These are phyloP conservation scores for Cacoxenus indagator DNA, from an alignment of 2,888 invertebrate species.

Conservation along the genomic window DNA sequence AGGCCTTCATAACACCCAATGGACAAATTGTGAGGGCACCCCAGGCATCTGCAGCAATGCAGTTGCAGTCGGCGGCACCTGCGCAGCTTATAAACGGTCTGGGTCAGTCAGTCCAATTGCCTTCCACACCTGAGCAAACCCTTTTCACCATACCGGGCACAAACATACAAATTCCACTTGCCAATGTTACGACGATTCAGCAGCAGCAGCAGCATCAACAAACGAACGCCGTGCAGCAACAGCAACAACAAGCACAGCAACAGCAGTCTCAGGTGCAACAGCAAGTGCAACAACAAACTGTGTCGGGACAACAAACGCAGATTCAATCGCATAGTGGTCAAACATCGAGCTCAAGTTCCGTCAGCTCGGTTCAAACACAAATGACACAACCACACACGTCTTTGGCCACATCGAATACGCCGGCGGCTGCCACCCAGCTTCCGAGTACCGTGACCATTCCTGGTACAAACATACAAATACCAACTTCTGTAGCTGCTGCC, in stretches of 20 bases:
- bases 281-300: constrained; percentile 38
- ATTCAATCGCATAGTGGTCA: neutral
- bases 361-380: constrained; percentile 26
- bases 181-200: constrained; percentile 49
- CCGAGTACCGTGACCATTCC: constrained; percentile 69
- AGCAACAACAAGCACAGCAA: constrained; percentile 47
- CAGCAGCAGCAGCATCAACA: constrained; percentile 52
- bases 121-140: constrained; percentile 70
- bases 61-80: constrained; percentile 63
- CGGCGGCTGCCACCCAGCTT: constrained; percentile 48
- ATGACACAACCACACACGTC: constrained; percentile 23
- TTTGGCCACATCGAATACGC: neutral
- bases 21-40: constrained; percentile 86
- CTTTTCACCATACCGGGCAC: constrained; percentile 75
- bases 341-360: constrained; percentile 8
- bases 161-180: constrained; percentile 74
- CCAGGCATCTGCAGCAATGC: constrained; percentile 42
- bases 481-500: constrained; percentile 68
- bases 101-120: constrained; percentile 79
- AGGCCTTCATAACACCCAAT: constrained; percentile 73
- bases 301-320: constrained; percentile 4
- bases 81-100: constrained; percentile 82
- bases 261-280: constrained; percentile 43
- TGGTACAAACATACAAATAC: constrained; percentile 70
- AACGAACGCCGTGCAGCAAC: constrained; percentile 52